Conservation (phyloP, 2,888 invertebrate species). For the Metallyticus violacea region DNA sequence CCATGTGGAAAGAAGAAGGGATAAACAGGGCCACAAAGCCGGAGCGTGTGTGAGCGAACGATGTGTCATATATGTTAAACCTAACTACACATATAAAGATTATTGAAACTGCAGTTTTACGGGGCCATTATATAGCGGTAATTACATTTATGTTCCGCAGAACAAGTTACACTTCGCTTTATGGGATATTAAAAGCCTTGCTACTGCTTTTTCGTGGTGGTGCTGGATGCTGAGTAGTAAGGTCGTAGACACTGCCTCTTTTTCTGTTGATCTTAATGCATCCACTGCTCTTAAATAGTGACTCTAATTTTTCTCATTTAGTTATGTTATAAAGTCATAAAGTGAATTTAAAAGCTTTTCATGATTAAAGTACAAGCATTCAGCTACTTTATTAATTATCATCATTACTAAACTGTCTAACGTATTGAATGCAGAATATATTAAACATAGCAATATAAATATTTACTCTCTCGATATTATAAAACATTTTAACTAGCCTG, state of each 20-base stretch:
- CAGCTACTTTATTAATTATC: too few relatives aligned
- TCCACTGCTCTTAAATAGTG: not conserved
- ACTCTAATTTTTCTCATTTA: not conserved
- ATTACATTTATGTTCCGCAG: conserved; percentile 8
- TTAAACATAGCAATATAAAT: too few relatives aligned
- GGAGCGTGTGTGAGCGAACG: not conserved
- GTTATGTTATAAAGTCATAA: not conserved
- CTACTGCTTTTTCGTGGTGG: not conserved
- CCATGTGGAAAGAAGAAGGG: not conserved
- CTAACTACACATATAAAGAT: conserved; percentile 42
- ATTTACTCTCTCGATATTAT: too few relatives aligned
- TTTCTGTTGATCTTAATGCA: not conserved
- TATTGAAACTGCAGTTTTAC: conserved; percentile 51
- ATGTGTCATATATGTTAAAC: conserved; percentile 23
- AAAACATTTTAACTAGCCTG: too few relatives aligned
- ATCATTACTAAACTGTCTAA: too few relatives aligned
- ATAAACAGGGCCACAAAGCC: not conserved
- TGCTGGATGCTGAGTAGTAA: not conserved
- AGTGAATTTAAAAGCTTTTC: too few relatives aligned
- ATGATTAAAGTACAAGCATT: too few relatives aligned
- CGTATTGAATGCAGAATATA: too few relatives aligned
- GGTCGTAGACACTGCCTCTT: too few relatives aligned
- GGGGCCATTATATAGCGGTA: conserved; percentile 48
- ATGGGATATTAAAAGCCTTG: conserved; percentile 4
- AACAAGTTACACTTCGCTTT: conserved; percentile 8